A percentile compares a stretch with the other conserved stretches of the same genome.
Evolutionary conservation across 1,140 invertebrate genomes (phyloP).

Genomic region (Penaeus indicus): DNA sequence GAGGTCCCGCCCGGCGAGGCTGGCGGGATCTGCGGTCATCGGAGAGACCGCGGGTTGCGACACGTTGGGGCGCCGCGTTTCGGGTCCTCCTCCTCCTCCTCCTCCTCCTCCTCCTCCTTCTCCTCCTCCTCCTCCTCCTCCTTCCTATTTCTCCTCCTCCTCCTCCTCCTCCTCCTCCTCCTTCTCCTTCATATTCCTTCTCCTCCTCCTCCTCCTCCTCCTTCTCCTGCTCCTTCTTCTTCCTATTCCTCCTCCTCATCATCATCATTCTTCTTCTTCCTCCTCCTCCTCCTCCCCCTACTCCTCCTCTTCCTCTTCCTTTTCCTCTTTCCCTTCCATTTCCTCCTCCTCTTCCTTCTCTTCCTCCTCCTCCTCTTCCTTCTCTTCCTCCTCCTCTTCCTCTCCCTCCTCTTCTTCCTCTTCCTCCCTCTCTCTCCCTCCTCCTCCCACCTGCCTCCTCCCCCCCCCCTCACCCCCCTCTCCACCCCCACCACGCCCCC

Average conservation of each 20-base stretch:
- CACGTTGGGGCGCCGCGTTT: too few species aligned
- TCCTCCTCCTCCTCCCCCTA: background rate
- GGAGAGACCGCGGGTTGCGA: too few species aligned
- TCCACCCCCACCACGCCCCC: too few species aligned
- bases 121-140: background rate
- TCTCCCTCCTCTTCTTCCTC: background rate
- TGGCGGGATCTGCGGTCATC: too few species aligned
- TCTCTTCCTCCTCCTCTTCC: background rate
- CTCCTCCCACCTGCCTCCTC: too few species aligned
- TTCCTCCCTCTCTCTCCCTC: too few species aligned
- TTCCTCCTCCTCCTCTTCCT: background rate
- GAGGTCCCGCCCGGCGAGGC: too few species aligned
- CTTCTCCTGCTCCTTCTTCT: background rate
- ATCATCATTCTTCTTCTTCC: too few species aligned
- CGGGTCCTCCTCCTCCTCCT: too few species aligned
- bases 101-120: background rate
- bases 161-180: background rate
- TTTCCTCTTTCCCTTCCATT: background rate
- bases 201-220: background rate
- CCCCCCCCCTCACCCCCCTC: too few species aligned
- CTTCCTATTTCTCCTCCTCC: background rate
- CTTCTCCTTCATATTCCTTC: background rate
- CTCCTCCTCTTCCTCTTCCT: background rate
- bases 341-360: background rate
- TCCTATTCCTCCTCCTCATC: background rate